Evolutionary conservation across 2,888 invertebrate species (phyloP), one percentile per base, ranked within the genome.

Genomic region (Chloroclystis v-ata): DNA sequence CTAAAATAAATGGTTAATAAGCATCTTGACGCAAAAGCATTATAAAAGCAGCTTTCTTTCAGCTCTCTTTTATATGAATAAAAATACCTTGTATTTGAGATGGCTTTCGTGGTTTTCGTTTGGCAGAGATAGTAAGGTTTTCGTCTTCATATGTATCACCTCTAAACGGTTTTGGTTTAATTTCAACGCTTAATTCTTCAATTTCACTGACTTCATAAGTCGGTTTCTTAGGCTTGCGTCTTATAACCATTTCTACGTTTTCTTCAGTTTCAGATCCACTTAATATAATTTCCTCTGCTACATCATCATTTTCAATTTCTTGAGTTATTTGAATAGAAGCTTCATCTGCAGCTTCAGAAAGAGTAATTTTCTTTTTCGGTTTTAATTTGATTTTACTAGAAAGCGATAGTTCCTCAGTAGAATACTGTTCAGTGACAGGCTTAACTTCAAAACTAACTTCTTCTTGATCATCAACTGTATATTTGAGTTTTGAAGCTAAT

Each of bases 391-490:
- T 91, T 76, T 92, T 92, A 55, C 93, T 92, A 0, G 92, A 91
- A 80, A 93, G 89, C 8, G 92, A 92, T 52, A 93, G 84, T 67
- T 93, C 92, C 84, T 94, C 93, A 71, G 91, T 91, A 37, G 91
- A 91, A 62, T 91, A 92, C 43, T 78, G 77, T 25, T 83, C 81
- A 16, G 61, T 61, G 58, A 72, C 72, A 10, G 80, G 69, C 61
- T 82, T 88, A 0, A 89, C 61, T 47, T 88, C 85, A 63, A 79
- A 88, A 49, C 63, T 73, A 24, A 89, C 79, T 73, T 84, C 88
- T 90, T 93, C 93, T 89, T 92, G 91, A 55, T 92, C 90, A 68
- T 91, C 91, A 32, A 92, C 88, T 40, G 89, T 89, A 59, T 90
- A 90, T 48, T 92, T 90, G 57, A 91, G 90, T 77, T 92, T 94